Evolutionary conservation across 2,113 vertebrate genomes (phyloP).

Genomic region (Eublepharis macularius): DNA sequence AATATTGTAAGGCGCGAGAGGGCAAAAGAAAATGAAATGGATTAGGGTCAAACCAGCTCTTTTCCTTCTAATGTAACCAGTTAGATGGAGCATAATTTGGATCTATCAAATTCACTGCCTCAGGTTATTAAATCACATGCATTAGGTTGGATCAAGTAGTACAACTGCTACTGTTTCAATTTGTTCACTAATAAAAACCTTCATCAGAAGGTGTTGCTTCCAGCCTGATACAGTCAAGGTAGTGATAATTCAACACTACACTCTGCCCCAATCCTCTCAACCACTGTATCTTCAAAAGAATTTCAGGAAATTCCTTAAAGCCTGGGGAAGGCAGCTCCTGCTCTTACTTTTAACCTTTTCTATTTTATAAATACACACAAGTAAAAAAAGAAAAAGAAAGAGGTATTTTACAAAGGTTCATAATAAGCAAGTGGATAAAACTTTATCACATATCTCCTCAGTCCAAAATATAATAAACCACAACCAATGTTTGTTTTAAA

Average conservation of each 20-base stretch:
- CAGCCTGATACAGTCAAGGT: neutral
- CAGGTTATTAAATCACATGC: slow-evolving; percentile 30
- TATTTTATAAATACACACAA: no score
- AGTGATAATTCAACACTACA: neutral
- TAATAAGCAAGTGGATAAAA: no score
- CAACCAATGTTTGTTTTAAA: no score
- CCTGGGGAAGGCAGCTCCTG: neutral
- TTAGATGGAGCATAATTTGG: slow-evolving; percentile 48
- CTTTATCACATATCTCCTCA: no score
- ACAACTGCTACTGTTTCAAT: slow-evolving; percentile 30
- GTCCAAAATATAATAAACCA: no score
- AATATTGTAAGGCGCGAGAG: slow-evolving; percentile 49
- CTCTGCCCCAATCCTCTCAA: neutral
- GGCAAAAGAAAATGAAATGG: slow-evolving; percentile 55
- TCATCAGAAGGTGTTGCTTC: neutral
- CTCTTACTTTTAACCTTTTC: no score
- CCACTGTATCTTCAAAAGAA: neutral
- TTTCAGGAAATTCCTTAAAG: neutral
- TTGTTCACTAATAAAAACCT: neutral
- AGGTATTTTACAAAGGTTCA: no score
- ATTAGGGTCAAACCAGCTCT: slow-evolving; percentile 60
- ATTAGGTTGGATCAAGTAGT: slow-evolving; percentile 34
- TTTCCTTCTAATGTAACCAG: slow-evolving; percentile 42
- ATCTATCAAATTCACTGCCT: slow-evolving; percentile 8
- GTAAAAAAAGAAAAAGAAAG: no score